Evolutionary conservation across 2,797 vertebrate species (phyloP).

Genomic region (Oreochromis mossambicus): DNA sequence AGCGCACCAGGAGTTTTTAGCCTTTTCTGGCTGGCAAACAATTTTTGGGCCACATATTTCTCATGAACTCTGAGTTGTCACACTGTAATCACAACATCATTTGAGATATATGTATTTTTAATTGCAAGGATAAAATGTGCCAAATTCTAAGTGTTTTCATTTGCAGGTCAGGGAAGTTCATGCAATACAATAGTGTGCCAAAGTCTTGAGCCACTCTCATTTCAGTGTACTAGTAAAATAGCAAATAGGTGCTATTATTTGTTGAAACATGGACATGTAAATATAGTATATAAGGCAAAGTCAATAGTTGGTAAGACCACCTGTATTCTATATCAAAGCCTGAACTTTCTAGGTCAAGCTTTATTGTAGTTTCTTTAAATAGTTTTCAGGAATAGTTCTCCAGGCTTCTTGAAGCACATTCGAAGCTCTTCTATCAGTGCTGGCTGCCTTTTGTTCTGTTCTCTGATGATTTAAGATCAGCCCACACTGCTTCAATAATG

Average conservation of each 20-base stretch:
- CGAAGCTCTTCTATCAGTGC: neutral
- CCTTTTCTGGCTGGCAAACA: neutral
- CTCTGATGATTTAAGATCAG: neutral
- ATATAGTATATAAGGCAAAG: neutral
- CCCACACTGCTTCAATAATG: neutral
- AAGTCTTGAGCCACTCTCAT: neutral
- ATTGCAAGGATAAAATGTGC: neutral
- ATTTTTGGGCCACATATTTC: slow-evolving; percentile 2
- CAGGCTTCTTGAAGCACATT: no score
- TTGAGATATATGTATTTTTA: neutral
- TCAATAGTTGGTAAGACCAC: neutral
- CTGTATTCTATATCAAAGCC: neutral
- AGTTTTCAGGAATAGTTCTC: neutral
- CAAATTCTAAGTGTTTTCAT: neutral
- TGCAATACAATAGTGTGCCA: neutral
- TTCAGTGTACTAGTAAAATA: neutral
- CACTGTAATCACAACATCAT: neutral
- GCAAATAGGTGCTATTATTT: neutral
- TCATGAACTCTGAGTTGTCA: slow-evolving; percentile 13
- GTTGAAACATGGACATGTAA: neutral
- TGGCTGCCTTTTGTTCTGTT: neutral
- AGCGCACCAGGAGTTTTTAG: neutral
- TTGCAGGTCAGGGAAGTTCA: neutral
- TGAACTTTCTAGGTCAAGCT: neutral
- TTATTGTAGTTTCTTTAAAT: neutral